phyloP scores from a whole-genome alignment of 2,888 invertebrate species.

The Epistrophe eligans region DNA sequence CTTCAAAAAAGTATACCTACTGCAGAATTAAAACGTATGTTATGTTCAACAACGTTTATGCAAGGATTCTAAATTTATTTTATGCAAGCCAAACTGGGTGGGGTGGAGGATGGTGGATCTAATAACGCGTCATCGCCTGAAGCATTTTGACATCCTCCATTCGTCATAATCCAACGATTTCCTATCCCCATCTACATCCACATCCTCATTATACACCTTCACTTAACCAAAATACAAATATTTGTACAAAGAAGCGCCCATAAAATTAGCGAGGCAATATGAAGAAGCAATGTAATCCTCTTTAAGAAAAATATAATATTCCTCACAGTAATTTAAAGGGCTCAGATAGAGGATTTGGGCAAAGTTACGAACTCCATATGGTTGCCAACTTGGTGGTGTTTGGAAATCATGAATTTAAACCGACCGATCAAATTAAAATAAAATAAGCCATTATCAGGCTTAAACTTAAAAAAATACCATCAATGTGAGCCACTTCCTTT shows the following conservation, averaged over 20 bases:
- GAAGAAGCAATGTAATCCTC: conserved; percentile 14
- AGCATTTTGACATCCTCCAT: conserved; percentile 31
- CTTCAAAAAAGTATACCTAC: background rate
- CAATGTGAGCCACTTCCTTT: too few relatives aligned
- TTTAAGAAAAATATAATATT: conserved; percentile 42
- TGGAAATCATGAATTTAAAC: too few relatives aligned
- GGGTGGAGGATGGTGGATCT: background rate
- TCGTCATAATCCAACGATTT: background rate
- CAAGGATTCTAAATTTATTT: conserved; percentile 44
- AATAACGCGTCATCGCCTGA: conserved; percentile 26
- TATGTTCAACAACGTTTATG: background rate
- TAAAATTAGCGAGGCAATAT: conserved; percentile 52
- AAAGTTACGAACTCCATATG: background rate
- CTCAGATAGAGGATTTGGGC: background rate
- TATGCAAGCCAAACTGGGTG: conserved; percentile 37
- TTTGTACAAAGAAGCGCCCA: conserved; percentile 46
- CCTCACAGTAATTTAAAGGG: conserved; percentile 58
- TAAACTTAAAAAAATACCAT: too few relatives aligned
- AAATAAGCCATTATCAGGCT: too few relatives aligned
- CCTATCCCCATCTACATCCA: background rate
- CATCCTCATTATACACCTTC: background rate
- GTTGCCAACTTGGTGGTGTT: conserved; percentile 8
- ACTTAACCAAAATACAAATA: conserved; percentile 57
- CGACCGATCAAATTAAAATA: too few relatives aligned
- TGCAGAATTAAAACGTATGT: conserved; percentile 15